Evolutionary conservation across 2,113 vertebrate species (phyloP).

Genomic region (Camelus dromedarius): DNA sequence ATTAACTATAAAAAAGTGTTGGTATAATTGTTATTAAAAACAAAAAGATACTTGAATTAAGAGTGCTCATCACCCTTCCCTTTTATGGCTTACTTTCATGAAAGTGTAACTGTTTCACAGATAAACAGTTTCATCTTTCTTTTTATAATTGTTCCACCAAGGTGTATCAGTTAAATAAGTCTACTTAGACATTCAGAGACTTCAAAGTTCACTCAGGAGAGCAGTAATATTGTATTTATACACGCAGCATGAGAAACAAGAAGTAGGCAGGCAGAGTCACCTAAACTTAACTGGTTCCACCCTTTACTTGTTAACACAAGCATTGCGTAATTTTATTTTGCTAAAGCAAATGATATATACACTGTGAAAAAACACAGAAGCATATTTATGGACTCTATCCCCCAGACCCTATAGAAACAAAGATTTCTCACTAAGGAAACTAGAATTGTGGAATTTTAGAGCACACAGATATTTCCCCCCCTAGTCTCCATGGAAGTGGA

Average conservation of each 20-base stretch:
- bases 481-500: background rate
- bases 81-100: constrained; percentile 9
- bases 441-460: constrained; percentile 19
- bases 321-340: constrained; percentile 59
- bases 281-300: constrained; percentile 66
- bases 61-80: background rate
- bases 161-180: background rate
- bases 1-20: constrained; percentile 75
- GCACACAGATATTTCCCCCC: constrained; percentile 25
- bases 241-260: background rate
- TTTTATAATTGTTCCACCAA: background rate
- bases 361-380: constrained; percentile 17
- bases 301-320: constrained; percentile 54
- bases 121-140: constrained; percentile 49
- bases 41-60: constrained; percentile 67
- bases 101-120: background rate
- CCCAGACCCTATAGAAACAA: constrained; percentile 39
- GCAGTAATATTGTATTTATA: background rate
- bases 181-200: constrained; percentile 58
- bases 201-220: constrained; percentile 17
- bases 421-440: constrained; percentile 34
- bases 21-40: constrained; percentile 17
- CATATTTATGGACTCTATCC: constrained; percentile 32
- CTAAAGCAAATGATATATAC: constrained; percentile 58
- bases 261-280: constrained; percentile 5